Percentiles rank a stretch among this genome's conserved stretches.
These are phyloP conservation scores for Osmerus eperlanus DNA, from an alignment of 2,113 vertebrate species.

Conservation along the genomic window DNA sequence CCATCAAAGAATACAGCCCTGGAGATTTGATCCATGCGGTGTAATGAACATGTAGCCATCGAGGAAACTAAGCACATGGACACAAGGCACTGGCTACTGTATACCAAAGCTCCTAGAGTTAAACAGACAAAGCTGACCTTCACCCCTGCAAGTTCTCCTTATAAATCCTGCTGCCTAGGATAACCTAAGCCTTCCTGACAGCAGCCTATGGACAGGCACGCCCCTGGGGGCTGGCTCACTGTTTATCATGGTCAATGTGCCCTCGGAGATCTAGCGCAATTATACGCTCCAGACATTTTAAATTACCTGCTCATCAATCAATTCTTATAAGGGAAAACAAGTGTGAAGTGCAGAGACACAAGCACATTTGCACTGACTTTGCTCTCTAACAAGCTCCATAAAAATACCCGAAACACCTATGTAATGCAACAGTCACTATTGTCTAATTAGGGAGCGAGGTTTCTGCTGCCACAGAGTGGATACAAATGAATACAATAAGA, in stretches of 20 bases:
- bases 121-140: neutral
- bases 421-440: neutral
- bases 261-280: conserved; percentile 52
- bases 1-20: no score
- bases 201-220: conserved; percentile 7
- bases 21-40: no score
- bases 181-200: conserved; percentile 17
- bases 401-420: neutral
- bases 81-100: conserved; percentile 11
- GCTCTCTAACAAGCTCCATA: neutral
- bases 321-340: conserved; percentile 42
- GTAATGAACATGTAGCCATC: conserved; percentile 30
- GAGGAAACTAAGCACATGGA: no score
- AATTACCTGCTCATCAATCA: conserved; percentile 58
- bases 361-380: neutral
- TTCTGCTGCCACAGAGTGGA: neutral
- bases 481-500: neutral
- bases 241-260: conserved; percentile 30
- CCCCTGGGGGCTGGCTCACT: conserved; percentile 21
- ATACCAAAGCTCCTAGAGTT: conserved; percentile 32
- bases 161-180: neutral
- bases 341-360: neutral
- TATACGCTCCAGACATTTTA: conserved; percentile 37
- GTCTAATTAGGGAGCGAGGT: no score
- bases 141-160: neutral